phyloP scores from a whole-genome alignment of 2,797 vertebrate genomes.

The Spinus olivaceus region DNA sequence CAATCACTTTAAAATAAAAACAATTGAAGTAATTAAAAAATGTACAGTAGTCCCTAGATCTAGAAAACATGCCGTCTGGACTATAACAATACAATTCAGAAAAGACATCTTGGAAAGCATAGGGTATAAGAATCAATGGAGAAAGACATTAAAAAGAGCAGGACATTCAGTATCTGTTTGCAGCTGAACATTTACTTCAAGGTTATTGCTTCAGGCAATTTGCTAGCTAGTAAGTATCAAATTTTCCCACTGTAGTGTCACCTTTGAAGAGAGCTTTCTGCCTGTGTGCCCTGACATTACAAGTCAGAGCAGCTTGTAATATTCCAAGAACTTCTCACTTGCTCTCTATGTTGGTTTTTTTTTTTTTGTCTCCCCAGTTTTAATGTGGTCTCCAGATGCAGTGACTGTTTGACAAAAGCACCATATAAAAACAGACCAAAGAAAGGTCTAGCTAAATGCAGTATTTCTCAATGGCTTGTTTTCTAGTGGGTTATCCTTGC shows the following conservation, averaged over 20 bases:
- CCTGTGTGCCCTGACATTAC: conserved; percentile 10
- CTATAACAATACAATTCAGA: background rate
- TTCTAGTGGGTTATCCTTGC: conserved; percentile 1
- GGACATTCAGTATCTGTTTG: background rate
- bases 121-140: background rate
- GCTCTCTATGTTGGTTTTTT: background rate
- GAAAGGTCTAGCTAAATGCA: conserved; percentile 6
- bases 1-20: background rate
- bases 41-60: background rate
- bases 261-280: background rate
- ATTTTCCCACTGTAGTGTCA: conserved; percentile 31
- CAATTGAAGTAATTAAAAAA: background rate
- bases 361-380: background rate
- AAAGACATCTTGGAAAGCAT: background rate
- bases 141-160: background rate
- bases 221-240: background rate
- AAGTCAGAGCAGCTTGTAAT: conserved; percentile 27
- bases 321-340: conserved; percentile 64
- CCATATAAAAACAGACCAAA: background rate
- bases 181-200: background rate
- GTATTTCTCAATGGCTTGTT: background rate
- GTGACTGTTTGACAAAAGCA: background rate
- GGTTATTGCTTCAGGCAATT: background rate
- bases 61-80: background rate
- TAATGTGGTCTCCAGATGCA: conserved; percentile 53